A percentile compares a stretch with the other conserved stretches of the same genome.
Evolutionary conservation across 2,888 invertebrate species (phyloP).

Genomic region (Melinaea menophilus): DNA sequence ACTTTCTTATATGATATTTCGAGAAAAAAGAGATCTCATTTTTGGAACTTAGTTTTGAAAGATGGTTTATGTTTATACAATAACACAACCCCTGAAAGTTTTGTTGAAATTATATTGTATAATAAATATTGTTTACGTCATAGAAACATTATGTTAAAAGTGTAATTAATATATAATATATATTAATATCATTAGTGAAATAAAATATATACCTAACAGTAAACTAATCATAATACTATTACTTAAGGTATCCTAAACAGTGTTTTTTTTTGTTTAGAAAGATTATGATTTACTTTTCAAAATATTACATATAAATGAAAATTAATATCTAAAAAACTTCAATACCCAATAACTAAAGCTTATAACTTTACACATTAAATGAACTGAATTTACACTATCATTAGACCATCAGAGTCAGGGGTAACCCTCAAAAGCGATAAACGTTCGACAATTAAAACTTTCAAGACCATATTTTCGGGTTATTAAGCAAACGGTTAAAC

Average conservation of each 20-base stretch:
- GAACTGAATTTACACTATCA: constrained; percentile 31
- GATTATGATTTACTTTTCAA: no score
- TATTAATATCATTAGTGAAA: no score
- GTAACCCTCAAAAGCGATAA: constrained; percentile 48
- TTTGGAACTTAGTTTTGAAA: neutral
- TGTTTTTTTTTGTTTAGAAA: no score
- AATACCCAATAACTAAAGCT: neutral
- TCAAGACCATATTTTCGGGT: constrained; percentile 57
- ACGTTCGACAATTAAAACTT: constrained; percentile 58
- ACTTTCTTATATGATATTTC: constrained; percentile 22
- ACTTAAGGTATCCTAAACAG: no score
- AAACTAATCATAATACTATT: no score
- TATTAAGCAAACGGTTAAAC: constrained; percentile 54
- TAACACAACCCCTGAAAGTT: neutral
- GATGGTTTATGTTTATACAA: neutral
- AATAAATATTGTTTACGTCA: no score
- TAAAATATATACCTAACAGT: no score
- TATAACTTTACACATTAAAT: constrained; percentile 12
- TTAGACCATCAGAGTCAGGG: constrained; percentile 36
- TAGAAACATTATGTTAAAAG: no score
- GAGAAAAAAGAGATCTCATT: constrained; percentile 14
- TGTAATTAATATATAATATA: no score
- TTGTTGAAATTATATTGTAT: no score
- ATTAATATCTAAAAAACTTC: neutral
- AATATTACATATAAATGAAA: neutral